phyloP scores from a whole-genome alignment of 2,113 vertebrate species.

The Cromileptes altivelis region DNA sequence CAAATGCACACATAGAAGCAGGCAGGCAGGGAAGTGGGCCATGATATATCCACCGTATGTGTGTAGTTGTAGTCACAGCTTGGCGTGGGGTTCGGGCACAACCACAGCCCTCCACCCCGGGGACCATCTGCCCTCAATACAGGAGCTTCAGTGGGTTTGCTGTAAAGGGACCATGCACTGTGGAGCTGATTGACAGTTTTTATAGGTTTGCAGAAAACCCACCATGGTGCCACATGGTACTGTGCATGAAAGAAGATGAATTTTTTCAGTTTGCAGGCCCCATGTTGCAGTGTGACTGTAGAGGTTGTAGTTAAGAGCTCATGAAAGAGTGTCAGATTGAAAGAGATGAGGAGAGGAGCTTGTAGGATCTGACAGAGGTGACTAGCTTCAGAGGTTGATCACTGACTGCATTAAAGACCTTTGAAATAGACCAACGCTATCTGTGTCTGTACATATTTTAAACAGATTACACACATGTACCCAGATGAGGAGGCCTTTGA shows the following conservation, averaged over 20 bases:
- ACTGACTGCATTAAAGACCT: neutral
- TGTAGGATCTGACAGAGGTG: constrained; percentile 23
- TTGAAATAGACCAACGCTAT: neutral
- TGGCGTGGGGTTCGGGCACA: constrained; percentile 47
- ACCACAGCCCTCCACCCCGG: constrained; percentile 33
- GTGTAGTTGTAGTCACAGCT: constrained; percentile 21
- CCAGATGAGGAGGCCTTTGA: neutral
- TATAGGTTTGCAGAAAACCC: constrained; percentile 19
- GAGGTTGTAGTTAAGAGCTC: constrained; percentile 19
- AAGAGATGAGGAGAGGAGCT: constrained; percentile 23
- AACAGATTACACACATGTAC: neutral
- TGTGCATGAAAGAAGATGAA: constrained; percentile 17
- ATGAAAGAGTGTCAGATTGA: constrained; percentile 23
- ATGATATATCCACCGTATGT: constrained; percentile 36
- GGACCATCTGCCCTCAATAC: constrained; percentile 63
- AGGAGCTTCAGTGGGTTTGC: constrained; percentile 36
- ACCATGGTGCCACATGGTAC: neutral
- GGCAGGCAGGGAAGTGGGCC: constrained; percentile 54
- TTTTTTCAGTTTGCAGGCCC: constrained; percentile 4
- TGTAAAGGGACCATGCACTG: constrained; percentile 16
- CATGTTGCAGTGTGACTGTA: constrained; percentile 9
- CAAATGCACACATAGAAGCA: constrained; percentile 33
- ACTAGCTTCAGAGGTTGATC: constrained; percentile 14
- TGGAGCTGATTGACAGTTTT: constrained; percentile 36
- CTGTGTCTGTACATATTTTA: neutral